These are phyloP conservation scores for Sycophila sp. DNA, from an alignment of 1,140 invertebrate genomes.

Conservation along the genomic window DNA sequence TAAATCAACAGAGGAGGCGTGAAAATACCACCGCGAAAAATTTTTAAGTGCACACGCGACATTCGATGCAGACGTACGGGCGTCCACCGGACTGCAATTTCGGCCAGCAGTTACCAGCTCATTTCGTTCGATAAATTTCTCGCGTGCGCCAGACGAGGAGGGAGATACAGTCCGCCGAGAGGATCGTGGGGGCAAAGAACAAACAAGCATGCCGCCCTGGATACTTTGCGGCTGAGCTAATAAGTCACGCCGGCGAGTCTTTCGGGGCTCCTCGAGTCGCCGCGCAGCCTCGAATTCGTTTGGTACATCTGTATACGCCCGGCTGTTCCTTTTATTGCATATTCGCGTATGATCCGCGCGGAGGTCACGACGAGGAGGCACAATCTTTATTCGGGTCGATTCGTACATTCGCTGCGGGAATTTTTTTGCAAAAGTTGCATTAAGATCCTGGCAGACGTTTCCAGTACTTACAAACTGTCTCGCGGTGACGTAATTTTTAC, in stretches of 20 bases:
- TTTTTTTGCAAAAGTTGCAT: no score
- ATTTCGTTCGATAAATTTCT: neutral
- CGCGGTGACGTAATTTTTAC: no score
- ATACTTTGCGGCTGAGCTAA: constrained; percentile 9
- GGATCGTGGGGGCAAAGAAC: neutral
- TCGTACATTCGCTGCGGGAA: no score
- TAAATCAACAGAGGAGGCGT: no score
- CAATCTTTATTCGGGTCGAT: no score
- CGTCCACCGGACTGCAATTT: neutral
- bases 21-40: neutral
- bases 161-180: neutral
- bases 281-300: constrained; percentile 10
- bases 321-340: constrained; percentile 1
- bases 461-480: no score
- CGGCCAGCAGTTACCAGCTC: neutral
- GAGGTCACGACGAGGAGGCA: no score
- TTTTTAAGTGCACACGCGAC: neutral
- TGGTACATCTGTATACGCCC: neutral
- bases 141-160: neutral
- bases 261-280: neutral
- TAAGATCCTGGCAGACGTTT: no score
- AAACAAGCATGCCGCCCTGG: neutral
- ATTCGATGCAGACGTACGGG: neutral
- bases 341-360: neutral
- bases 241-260: constrained; percentile 25